Conservation (phyloP, 2,113 vertebrate species). For the Epinephelus fuscoguttatus region DNA sequence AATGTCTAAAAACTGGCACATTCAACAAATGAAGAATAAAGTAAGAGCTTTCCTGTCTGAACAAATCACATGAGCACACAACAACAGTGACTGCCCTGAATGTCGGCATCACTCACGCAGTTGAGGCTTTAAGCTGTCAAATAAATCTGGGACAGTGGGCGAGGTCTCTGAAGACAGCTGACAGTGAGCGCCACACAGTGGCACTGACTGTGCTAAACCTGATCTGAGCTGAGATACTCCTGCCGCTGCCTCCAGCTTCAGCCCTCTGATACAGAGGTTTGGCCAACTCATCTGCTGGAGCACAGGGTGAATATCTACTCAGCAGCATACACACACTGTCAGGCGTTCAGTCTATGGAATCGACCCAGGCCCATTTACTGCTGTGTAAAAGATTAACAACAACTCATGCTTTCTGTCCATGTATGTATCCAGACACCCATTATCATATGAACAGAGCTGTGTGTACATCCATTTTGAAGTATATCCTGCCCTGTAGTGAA, state of each 20-base stretch:
- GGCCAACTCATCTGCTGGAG: neutral
- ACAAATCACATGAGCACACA: neutral
- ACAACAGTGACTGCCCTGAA: neutral
- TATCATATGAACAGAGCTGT: no score
- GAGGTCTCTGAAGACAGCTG: neutral
- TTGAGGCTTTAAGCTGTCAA: neutral
- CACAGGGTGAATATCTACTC: neutral
- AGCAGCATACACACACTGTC: neutral
- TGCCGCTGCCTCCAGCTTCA: neutral
- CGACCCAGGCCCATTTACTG: neutral
- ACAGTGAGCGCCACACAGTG: slow-evolving; percentile 10
- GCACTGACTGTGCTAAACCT: neutral
- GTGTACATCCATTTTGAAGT: no score
- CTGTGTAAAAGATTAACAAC: no score
- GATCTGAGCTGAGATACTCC: neutral
- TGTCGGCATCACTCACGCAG: neutral
- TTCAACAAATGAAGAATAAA: neutral
- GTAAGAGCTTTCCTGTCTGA: neutral
- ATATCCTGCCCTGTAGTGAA: no score
- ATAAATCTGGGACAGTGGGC: neutral
- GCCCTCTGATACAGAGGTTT: slow-evolving; percentile 16
- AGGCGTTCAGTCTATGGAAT: neutral
- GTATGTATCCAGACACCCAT: no score
- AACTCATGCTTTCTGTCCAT: no score
- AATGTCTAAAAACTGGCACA: neutral